Evolutionary conservation across 2,113 vertebrate genomes (phyloP).

Genomic region (Sceloporus tristichus): DNA sequence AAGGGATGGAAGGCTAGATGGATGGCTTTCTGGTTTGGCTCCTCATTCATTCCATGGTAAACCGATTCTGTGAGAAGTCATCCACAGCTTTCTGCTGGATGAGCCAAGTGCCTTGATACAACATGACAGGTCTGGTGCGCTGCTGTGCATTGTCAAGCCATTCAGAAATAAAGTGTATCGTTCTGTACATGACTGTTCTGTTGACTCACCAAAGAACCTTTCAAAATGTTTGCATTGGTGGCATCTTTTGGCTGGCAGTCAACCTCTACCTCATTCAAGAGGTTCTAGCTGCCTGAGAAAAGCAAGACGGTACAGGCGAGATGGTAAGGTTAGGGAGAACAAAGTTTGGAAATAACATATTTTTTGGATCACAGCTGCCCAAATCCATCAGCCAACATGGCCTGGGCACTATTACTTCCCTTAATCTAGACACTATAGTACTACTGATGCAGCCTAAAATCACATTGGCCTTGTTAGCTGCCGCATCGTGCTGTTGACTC

Average conservation of each 20-base stretch:
- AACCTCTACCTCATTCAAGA: background rate
- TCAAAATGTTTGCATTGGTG: background rate
- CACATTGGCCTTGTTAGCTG: no score
- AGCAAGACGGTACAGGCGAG: no score
- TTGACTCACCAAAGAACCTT: background rate
- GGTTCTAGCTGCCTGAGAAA: background rate
- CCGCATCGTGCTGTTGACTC: no score
- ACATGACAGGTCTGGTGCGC: conserved; percentile 26
- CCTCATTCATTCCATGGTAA: conserved; percentile 31
- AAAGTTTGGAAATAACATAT: no score
- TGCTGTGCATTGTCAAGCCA: background rate
- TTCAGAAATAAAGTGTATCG: conserved; percentile 20
- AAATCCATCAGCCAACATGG: no score
- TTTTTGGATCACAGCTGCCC: no score
- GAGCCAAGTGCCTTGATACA: background rate
- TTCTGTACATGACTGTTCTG: background rate
- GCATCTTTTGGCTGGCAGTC: no score
- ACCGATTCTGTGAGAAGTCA: conserved; percentile 17
- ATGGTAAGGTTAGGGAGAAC: no score
- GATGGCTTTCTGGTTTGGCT: background rate
- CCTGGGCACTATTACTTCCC: no score
- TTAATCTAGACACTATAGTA: no score
- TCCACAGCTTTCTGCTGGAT: background rate
- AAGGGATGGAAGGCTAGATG: no score
- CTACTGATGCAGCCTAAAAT: no score